A percentile compares a stretch with the other conserved stretches of the same genome.
Evolutionary conservation across 2,113 vertebrate genomes (phyloP).

Genomic region (Catharus bicknelli): DNA sequence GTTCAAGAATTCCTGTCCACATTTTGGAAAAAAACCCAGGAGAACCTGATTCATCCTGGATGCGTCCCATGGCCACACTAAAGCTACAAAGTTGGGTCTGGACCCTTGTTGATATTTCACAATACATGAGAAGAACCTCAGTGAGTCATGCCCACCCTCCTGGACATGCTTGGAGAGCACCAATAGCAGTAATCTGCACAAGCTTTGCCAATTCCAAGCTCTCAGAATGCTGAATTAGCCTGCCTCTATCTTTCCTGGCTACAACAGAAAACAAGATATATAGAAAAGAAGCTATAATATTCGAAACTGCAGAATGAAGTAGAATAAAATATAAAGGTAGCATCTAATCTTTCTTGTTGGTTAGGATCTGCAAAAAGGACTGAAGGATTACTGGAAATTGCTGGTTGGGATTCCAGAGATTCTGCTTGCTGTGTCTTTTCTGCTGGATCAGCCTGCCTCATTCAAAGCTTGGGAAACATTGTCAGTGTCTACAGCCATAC

Average conservation of each 20-base stretch:
- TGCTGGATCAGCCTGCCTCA: constrained; percentile 8
- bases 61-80: not conserved
- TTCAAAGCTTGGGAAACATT: not conserved
- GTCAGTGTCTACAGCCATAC: not conserved
- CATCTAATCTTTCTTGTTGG: not conserved
- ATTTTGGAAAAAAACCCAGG: not conserved
- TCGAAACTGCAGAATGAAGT: not conserved
- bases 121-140: not conserved
- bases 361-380: not conserved
- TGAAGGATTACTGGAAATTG: not conserved
- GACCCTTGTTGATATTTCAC: not conserved
- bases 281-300: not conserved
- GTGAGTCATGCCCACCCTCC: not conserved
- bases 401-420: not conserved
- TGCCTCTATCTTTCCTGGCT: not conserved
- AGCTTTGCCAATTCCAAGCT: not conserved
- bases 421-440: not conserved
- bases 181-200: not conserved
- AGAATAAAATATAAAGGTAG: not conserved
- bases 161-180: not conserved
- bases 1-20: not conserved
- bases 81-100: not conserved
- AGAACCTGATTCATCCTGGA: not conserved
- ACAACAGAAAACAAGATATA: not conserved
- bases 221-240: not conserved